phyloP scores from a whole-genome alignment of 2,888 invertebrate species.

The Nycteola revayana region DNA sequence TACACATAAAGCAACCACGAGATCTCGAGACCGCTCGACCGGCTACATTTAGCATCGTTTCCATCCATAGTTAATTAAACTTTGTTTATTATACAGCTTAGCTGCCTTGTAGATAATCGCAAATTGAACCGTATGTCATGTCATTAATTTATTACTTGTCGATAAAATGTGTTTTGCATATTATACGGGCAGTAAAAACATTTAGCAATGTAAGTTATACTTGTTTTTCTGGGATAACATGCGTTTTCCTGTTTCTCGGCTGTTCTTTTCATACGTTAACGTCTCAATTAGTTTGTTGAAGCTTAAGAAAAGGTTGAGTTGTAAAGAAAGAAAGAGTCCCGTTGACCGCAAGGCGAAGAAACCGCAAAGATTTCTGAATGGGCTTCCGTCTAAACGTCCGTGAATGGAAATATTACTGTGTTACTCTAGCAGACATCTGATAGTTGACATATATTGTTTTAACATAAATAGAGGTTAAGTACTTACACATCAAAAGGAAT shows the following conservation, averaged over 20 bases:
- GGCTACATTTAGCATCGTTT: slow-evolving; percentile 25
- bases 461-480: too few species aligned
- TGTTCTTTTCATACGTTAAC: slow-evolving; percentile 14
- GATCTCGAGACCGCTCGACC: slow-evolving; percentile 12
- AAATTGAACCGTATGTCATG: slow-evolving; percentile 35
- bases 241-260: slow-evolving; percentile 10
- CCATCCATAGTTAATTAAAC: slow-evolving; percentile 33
- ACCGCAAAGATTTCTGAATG: slow-evolving; percentile 26
- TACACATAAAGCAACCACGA: slow-evolving; percentile 26
- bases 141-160: slow-evolving; percentile 23
- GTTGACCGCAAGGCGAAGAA: slow-evolving; percentile 18
- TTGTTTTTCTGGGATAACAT: slow-evolving; percentile 8
- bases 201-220: slow-evolving; percentile 6
- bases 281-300: slow-evolving; percentile 31
- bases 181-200: slow-evolving; percentile 18
- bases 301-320: slow-evolving; percentile 19
- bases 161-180: slow-evolving; percentile 28
- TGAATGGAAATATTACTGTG: slow-evolving; percentile 7
- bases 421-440: too few species aligned
- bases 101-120: slow-evolving; percentile 31
- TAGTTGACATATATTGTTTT: too few species aligned
- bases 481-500: too few species aligned
- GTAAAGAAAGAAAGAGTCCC: slow-evolving; percentile 15
- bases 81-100: slow-evolving; percentile 31
- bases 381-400: slow-evolving; percentile 22